phyloP scores from a whole-genome alignment of 2,113 vertebrate genomes.

The Tenrec ecaudatus region DNA sequence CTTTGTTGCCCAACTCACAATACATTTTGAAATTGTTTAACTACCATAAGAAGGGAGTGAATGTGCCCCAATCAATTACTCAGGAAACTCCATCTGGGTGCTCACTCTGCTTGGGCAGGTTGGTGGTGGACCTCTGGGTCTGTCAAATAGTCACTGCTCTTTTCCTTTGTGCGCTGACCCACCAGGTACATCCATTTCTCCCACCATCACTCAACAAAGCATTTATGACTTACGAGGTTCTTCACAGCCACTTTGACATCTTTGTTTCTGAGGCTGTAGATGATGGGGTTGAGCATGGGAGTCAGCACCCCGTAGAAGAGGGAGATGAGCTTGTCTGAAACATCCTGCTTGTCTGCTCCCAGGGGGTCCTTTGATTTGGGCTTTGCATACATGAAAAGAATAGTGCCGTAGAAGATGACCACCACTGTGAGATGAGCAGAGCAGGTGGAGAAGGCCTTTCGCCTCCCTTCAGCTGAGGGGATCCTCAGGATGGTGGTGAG shows the following conservation, averaged over 20 bases:
- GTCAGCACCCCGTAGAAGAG: conserved; percentile 72
- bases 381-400: conserved; percentile 68
- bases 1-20: too few relatives aligned
- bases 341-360: conserved; percentile 10
- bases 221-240: conserved; percentile 23
- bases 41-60: too few relatives aligned
- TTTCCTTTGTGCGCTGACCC: background rate
- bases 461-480: conserved; percentile 44
- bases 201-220: background rate
- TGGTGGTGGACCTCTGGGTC: background rate
- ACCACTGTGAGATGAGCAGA: conserved; percentile 71
- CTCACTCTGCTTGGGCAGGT: background rate
- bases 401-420: conserved; percentile 66
- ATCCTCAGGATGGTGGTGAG: conserved; percentile 58
- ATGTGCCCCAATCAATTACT: background rate
- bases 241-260: conserved; percentile 63
- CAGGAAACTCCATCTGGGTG: background rate
- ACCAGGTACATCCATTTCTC: background rate
- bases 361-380: conserved; percentile 56
- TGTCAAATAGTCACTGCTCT: background rate
- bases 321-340: conserved; percentile 63
- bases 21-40: too few relatives aligned
- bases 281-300: conserved; percentile 78
- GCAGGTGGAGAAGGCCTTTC: conserved; percentile 74
- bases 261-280: conserved; percentile 74